Base-by-base conservation (phyloP, 2,113 vertebrate genomes). In the Rhinolophus ferrumequinum region DNA sequence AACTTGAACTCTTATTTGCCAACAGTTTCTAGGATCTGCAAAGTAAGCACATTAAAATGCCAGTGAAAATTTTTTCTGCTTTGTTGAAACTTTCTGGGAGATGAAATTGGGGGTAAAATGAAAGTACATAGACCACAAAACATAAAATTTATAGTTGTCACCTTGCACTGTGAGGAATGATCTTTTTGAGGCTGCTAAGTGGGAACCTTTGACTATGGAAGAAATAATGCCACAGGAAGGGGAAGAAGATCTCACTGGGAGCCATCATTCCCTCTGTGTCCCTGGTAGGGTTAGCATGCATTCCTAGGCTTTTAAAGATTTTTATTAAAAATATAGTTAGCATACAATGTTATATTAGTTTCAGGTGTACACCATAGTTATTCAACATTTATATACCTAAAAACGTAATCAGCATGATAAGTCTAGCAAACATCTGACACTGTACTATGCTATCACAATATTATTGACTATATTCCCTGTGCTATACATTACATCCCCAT, bases 81-180 rank as follows among this genome's bases (percentile, higher is more conserved):
- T 2, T 24, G 82, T 80, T 94, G 94, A 96, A 28, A 93, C 69
- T 85, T 97, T 94, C 79, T 72, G 72, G n/a, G 83, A 96, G 97
- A 93, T 87, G 19, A 28, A 72, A 16, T 80, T 88, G 95, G 66
- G 90, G 92, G 88, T 50, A 10, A 86, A 92, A 56, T 54, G 44
- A 92, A 75, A 93, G 50, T 26, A 86, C 28, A 28, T 52, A n/a
- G 88, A 30, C 66, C 56, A 92, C 47, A 60, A 75, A 85, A 72
- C 81, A 54, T 0, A 1, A 88, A 80, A 85, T 96, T 95, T 56
- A 66, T 88, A 76, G 88, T 92, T 92, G 97, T 96, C 96, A 76
- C 84, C 52, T 82, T 6, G 0, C 56, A 16, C 94, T 10, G 52
- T 62, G 87, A 93, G 94, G 83, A 90, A 38, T 33, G 7, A 15